Conservation (phyloP, 2,797 vertebrate genomes). For the Macroramphosus scolopax region DNA sequence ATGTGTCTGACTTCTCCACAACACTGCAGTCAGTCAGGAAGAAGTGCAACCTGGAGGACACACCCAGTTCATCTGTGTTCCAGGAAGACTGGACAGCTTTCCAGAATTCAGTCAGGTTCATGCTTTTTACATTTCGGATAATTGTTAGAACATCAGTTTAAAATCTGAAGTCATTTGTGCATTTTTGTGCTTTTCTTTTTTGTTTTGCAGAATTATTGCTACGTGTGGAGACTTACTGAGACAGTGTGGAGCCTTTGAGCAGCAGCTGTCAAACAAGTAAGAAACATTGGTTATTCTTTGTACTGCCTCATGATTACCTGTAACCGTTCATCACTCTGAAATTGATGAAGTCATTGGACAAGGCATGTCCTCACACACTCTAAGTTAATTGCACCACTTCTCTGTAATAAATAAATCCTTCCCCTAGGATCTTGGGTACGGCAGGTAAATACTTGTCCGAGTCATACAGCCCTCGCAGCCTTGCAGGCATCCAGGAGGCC, state of each 20-base stretch:
- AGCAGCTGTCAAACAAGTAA: conserved; percentile 94
- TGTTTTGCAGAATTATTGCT: conserved; percentile 85
- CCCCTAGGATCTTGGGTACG: conserved; percentile 85
- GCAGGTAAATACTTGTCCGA: conserved; percentile 92
- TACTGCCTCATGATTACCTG: too few relatives aligned
- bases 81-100: conserved; percentile 97
- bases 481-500: conserved; percentile 87
- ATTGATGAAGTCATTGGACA: not conserved
- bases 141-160: not conserved
- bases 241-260: conserved; percentile 94
- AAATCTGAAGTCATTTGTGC: too few relatives aligned
- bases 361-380: not conserved
- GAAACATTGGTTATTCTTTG: conserved; percentile 7
- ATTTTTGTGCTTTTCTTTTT: not conserved
- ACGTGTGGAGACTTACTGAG: conserved; percentile 93
- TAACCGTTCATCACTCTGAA: not conserved
- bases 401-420: conserved; percentile 5
- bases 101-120: conserved; percentile 91
- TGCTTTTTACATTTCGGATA: not conserved
- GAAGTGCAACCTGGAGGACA: conserved; percentile 91
- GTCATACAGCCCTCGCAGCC: conserved; percentile 92
- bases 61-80: conserved; percentile 79
- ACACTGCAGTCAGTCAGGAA: conserved; percentile 92
- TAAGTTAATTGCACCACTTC: not conserved
- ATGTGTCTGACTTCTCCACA: conserved; percentile 90